Evolutionary conservation across 1,140 invertebrate species (phyloP).

Genomic region (Lysiphlebus fabarum): DNA sequence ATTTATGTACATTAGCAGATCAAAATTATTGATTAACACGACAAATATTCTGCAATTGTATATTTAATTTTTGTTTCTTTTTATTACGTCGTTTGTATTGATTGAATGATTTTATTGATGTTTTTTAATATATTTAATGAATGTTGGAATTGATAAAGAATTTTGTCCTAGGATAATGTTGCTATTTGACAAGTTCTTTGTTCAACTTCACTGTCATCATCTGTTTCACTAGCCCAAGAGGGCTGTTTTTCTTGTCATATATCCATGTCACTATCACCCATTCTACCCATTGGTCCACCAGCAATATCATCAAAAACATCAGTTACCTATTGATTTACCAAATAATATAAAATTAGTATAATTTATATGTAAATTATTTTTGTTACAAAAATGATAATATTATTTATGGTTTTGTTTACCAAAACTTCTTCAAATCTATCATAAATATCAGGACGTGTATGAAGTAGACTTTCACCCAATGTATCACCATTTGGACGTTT

Average conservation of each 20-base stretch:
- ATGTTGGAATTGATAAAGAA: no score
- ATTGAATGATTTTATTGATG: no score
- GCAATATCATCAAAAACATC: constrained; percentile 43
- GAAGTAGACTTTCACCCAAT: constrained; percentile 40
- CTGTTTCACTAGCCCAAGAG: constrained; percentile 46
- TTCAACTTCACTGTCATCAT: constrained; percentile 45
- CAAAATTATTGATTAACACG: no score
- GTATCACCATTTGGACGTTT: constrained; percentile 31
- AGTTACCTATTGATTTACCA: constrained; percentile 33
- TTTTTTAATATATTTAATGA: no score
- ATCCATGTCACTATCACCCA: constrained; percentile 37
- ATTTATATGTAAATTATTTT: no score
- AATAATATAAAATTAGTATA: neutral
- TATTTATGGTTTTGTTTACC: constrained; percentile 28
- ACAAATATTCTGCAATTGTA: no score
- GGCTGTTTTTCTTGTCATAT: constrained; percentile 46
- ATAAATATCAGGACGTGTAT: constrained; percentile 39
- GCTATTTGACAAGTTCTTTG: constrained; percentile 45
- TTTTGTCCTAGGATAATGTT: constrained; percentile 37
- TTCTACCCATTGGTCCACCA: constrained; percentile 32
- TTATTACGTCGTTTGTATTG: no score
- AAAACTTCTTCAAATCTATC: constrained; percentile 47
- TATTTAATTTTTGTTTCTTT: no score
- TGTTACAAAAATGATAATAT: neutral
- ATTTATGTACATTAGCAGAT: no score